Conservation (phyloP, 2,888 invertebrate genomes). For the Eremobia ochroleuca region DNA sequence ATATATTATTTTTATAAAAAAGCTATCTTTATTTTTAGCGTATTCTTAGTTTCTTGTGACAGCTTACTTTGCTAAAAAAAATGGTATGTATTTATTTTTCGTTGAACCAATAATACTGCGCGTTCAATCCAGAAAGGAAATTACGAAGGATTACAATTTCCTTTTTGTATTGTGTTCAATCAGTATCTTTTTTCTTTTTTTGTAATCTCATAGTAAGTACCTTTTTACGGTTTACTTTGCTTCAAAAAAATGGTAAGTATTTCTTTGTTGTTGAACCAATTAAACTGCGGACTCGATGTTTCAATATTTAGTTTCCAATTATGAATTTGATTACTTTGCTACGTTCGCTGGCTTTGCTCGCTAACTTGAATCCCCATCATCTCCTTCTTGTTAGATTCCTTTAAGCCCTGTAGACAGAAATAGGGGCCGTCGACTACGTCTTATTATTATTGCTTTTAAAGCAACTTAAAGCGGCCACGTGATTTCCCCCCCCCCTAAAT, state of each 20-base stretch:
- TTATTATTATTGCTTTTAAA: too few species aligned
- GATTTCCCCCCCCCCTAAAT: too few species aligned
- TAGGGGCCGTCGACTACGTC: too few species aligned
- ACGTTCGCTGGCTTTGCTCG: too few species aligned
- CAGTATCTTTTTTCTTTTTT: not conserved
- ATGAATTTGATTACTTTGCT: conserved; percentile 19
- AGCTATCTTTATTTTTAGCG: not conserved
- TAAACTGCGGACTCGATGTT: not conserved
- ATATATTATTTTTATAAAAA: conserved; percentile 19
- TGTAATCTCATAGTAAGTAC: not conserved
- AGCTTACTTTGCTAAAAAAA: not conserved
- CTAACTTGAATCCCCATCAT: too few species aligned
- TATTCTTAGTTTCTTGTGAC: conserved; percentile 5
- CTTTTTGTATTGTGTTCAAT: conserved; percentile 1
- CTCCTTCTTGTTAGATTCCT: too few species aligned
- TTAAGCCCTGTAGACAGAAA: too few species aligned
- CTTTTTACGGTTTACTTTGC: not conserved
- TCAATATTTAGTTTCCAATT: conserved; percentile 25
- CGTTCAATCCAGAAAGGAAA: not conserved
- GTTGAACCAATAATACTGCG: conserved; percentile 8
- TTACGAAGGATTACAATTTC: conserved; percentile 21
- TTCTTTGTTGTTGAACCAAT: not conserved
- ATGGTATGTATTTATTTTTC: not conserved
- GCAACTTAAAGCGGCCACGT: too few species aligned
- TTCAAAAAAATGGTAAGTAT: not conserved